A percentile compares a stretch with the other conserved stretches of the same genome.
Evolutionary conservation across 2,888 invertebrate species (phyloP).

Genomic region (Nemurella pictetii): DNA sequence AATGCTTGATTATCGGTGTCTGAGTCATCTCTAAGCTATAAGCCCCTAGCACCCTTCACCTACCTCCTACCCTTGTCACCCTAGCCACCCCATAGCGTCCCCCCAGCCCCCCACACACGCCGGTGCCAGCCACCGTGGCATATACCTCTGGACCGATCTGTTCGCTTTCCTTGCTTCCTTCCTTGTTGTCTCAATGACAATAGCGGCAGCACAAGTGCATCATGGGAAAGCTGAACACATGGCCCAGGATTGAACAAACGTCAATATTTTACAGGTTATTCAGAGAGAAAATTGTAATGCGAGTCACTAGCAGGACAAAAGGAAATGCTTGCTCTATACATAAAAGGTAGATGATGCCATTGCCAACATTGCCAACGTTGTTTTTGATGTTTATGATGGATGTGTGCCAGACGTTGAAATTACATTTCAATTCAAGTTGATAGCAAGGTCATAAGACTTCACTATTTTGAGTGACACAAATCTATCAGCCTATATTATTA

Average conservation of each 20-base stretch:
- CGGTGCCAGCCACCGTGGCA: not conserved
- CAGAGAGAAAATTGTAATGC: not conserved
- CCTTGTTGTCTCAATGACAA: conserved; percentile 16
- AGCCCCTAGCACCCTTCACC: conserved; percentile 19
- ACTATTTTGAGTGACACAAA: too few species aligned
- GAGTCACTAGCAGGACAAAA: not conserved
- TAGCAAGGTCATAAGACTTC: too few species aligned
- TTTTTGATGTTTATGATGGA: not conserved
- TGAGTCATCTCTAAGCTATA: conserved; percentile 25
- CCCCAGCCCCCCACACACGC: not conserved
- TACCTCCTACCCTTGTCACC: not conserved
- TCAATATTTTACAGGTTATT: not conserved
- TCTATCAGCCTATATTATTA: too few species aligned
- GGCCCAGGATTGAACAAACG: not conserved
- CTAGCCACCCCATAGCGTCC: not conserved
- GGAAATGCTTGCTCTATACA: not conserved
- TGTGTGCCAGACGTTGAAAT: not conserved
- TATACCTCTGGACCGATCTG: not conserved
- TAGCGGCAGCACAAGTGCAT: conserved; percentile 2
- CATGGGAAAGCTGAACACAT: conserved; percentile 14
- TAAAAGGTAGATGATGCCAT: not conserved
- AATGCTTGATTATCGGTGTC: conserved; percentile 19
- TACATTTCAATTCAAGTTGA: too few species aligned
- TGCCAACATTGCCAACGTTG: not conserved
- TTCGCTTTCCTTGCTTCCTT: not conserved